Percentiles rank a stretch among this genome's conserved stretches.
These are phyloP conservation scores for Aphrocallistes beatrix DNA, from an alignment of 37 sponge, comb jelly and placozoan genomes.

Conservation along the genomic window DNA sequence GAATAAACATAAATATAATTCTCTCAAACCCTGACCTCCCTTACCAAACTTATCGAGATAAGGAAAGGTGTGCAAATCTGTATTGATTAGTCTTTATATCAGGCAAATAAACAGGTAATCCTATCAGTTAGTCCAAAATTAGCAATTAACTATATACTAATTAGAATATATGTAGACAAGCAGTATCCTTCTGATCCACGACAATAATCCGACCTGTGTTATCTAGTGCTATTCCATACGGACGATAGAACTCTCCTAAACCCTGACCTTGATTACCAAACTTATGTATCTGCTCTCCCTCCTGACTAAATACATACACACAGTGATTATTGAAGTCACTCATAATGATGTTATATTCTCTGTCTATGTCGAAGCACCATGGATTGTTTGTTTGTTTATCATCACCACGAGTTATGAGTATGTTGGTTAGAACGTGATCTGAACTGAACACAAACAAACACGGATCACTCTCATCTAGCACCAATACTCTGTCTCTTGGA, in stretches of 20 bases:
- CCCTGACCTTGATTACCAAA: not conserved
- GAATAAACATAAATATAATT: too few species aligned
- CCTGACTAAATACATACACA: not conserved
- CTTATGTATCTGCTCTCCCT: not conserved
- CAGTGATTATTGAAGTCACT: not conserved
- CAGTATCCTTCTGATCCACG: not conserved
- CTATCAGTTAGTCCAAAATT: too few species aligned
- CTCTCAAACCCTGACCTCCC: too few species aligned
- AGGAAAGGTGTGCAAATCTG: too few species aligned
- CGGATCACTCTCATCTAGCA: not conserved
- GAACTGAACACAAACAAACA: constrained; percentile 2
- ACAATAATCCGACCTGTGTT: not conserved
- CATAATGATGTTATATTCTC: not conserved
- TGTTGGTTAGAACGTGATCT: not conserved
- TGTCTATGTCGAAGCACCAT: not conserved
- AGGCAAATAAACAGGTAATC: too few species aligned
- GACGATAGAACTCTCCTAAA: not conserved
- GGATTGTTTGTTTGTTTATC: not conserved
- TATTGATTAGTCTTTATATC: too few species aligned
- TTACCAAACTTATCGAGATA: too few species aligned
- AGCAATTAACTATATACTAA: too few species aligned
- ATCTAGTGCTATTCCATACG: not conserved
- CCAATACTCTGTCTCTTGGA: constrained; percentile 7
- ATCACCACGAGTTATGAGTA: not conserved
- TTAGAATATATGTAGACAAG: not conserved